Base-by-base conservation (phyloP, 2,797 vertebrate genomes). In the Chloroceryle inda region DNA sequence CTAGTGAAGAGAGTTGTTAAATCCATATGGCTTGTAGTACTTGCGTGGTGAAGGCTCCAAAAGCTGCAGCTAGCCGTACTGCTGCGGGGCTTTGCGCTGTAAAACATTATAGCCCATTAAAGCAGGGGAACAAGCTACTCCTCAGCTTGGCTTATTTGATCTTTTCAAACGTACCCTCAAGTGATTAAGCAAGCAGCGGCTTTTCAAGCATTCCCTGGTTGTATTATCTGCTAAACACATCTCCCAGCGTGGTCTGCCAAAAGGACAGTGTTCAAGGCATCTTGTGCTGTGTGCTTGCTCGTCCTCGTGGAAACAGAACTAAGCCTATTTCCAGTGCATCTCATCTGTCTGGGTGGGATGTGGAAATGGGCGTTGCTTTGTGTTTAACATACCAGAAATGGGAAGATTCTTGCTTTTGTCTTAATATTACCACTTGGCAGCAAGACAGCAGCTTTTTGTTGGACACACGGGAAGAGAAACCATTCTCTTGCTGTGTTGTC, bases 141-240 rank as follows among this genome's bases (percentile, higher is more conserved):
- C 69, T 84, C 68, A 89, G 73, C 73, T 92, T 94, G 84, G 79
- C 77, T 85, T 84, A 71, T 92, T 96, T 92, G 92, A 94, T 94
- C 85, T 95, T 85, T 72, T 78, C 76, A 59, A 88, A 37, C 22
- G 66, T 84, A 33, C n/a, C 84, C 61, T 94, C 71, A 31, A 95
- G 87, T 85, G 82, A 84, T 94, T 62, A 86, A 88, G 82, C 72
- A 77, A 96, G 78, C 49, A 52, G 64, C 62, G 82, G 73, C 62
- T 92, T 92, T 91, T 94, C 69, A 84, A 86, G 66, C 38, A 3
- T 59, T 89, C 29, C 83, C 18, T 38, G 40, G 42, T 85, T 86
- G 64, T 72, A 44, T 89, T 88, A 83, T 89, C 89, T 94, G 79
- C 78, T 89, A 85, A 88, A 81, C 47, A 26, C 79, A 88, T 94